Conservation (phyloP, 2,113 vertebrate species). For the Phylloscopus trochilus region DNA sequence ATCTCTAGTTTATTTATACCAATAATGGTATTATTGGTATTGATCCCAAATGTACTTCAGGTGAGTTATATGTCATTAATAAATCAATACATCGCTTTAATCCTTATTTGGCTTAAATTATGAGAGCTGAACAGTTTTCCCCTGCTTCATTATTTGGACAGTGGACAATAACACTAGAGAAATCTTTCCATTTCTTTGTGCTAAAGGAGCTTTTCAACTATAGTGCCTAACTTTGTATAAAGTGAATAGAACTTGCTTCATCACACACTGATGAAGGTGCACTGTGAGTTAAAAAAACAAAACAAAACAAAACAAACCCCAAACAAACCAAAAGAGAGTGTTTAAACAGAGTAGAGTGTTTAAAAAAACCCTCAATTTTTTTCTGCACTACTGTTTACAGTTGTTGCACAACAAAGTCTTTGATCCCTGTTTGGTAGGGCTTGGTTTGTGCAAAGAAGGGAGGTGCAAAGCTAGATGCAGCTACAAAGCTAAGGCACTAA, state of each 20-base stretch:
- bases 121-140: neutral
- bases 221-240: neutral
- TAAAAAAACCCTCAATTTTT: neutral
- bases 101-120: neutral
- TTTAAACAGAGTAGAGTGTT: neutral
- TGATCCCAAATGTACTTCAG: neutral
- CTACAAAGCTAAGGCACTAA: neutral
- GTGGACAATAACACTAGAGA: neutral
- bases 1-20: neutral
- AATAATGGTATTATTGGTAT: neutral
- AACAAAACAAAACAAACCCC: too few relatives aligned
- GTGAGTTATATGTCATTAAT: neutral
- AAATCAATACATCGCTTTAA: neutral
- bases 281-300: neutral
- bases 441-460: neutral
- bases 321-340: neutral
- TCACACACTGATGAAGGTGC: neutral
- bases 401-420: neutral
- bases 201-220: neutral
- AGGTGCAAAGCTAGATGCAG: neutral
- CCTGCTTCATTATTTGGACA: neutral
- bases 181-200: neutral
- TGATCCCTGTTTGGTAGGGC: neutral
- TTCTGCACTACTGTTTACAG: neutral
- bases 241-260: neutral